Evolutionary conservation across 2,113 vertebrate species (phyloP).

Genomic region (Fulmarus glacialis): DNA sequence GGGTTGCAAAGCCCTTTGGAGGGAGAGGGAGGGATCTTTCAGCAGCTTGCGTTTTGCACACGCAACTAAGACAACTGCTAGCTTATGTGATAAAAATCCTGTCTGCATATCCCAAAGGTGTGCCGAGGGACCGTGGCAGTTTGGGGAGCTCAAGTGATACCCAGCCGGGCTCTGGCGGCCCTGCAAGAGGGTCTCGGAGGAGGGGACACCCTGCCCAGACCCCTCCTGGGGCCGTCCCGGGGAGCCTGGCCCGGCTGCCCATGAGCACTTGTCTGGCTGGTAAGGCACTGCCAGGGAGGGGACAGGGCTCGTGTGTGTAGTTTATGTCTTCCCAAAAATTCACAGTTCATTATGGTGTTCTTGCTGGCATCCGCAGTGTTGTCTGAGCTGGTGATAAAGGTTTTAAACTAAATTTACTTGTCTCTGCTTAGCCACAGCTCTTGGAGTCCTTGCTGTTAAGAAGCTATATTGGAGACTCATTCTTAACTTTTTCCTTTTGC

Average conservation of each 20-base stretch:
- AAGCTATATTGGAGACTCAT: not conserved
- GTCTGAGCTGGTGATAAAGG: not conserved
- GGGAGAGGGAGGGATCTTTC: not conserved
- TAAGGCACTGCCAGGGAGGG: not conserved
- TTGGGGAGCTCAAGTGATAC: not conserved
- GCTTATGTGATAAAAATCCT: not conserved
- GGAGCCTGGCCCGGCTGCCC: not conserved
- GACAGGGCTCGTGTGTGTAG: accelerated
- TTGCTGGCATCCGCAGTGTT: not conserved
- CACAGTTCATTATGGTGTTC: not conserved
- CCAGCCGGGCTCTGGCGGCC: not conserved
- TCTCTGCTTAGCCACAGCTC: not conserved
- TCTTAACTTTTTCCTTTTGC: not conserved
- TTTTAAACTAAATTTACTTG: not conserved
- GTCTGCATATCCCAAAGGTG: not conserved
- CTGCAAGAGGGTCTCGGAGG: not conserved
- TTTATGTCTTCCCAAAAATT: not conserved
- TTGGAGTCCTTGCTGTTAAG: not conserved
- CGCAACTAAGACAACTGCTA: not conserved
- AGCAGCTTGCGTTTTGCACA: not conserved
- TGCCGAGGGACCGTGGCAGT: accelerated
- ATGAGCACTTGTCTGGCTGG: accelerated
- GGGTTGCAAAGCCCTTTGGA: not conserved
- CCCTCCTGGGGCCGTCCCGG: accelerated
- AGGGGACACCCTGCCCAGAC: not conserved